Conservation (phyloP, 2,113 vertebrate genomes). For the Okapia johnstoni region DNA sequence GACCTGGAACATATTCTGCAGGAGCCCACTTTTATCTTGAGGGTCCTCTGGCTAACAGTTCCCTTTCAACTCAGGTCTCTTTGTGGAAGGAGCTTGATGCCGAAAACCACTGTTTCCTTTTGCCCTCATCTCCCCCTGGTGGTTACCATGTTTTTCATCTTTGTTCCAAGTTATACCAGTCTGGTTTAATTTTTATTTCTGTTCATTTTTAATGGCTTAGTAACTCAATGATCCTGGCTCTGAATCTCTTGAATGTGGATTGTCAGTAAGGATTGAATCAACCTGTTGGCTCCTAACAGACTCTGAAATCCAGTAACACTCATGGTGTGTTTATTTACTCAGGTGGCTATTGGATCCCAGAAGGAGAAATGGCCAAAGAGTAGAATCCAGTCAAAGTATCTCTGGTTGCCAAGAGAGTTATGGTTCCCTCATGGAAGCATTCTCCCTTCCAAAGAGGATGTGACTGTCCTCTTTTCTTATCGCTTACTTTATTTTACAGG, state of each 20-base stretch:
- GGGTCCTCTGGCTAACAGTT: conserved; percentile 22
- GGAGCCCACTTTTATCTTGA: conserved; percentile 14
- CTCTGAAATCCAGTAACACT: neutral
- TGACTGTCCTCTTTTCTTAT: neutral
- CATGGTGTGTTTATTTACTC: neutral
- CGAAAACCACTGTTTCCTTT: neutral
- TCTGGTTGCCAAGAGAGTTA: neutral
- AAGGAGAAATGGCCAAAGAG: neutral
- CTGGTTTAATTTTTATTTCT: conserved; percentile 39
- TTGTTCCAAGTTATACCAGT: neutral
- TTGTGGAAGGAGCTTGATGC: neutral
- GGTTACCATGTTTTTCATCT: neutral
- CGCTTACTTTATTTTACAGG: neutral
- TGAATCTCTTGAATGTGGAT: neutral
- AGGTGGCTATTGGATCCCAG: neutral
- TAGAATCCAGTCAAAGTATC: neutral
- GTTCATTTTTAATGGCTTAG: conserved; percentile 42
- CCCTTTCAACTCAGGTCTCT: neutral
- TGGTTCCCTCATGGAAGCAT: neutral
- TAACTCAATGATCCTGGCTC: conserved; percentile 32
- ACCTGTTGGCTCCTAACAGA: neutral
- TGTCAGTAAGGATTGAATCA: conserved; percentile 24
- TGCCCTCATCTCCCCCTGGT: neutral
- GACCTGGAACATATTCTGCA: conserved; percentile 47
- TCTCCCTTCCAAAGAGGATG: neutral